These are phyloP conservation scores for Otus scops DNA, from an alignment of 2,797 vertebrate genomes.

Conservation along the genomic window DNA sequence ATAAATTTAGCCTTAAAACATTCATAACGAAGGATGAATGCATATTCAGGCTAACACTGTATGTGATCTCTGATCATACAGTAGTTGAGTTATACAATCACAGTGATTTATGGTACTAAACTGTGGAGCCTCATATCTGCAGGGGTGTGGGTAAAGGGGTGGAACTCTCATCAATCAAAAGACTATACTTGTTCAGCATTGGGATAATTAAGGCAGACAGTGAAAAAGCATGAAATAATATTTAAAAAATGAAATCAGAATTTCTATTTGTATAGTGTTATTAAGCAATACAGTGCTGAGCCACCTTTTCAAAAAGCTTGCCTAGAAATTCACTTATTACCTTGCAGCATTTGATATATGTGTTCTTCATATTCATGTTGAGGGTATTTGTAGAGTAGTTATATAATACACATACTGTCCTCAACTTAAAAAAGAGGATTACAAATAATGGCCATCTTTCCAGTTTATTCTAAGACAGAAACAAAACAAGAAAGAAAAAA, in stretches of 20 bases:
- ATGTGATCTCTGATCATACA: constrained; percentile 60
- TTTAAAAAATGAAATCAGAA: constrained; percentile 43
- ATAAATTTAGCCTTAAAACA: constrained; percentile 38
- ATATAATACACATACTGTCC: not conserved
- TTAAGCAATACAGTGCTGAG: constrained; percentile 26
- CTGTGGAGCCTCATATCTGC: constrained; percentile 59
- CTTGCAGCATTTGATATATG: not conserved
- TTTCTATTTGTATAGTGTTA: constrained; percentile 47
- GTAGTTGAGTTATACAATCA: constrained; percentile 63
- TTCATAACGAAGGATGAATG: constrained; percentile 29
- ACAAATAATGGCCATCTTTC: not conserved
- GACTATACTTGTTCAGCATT: constrained; percentile 53
- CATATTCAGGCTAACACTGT: constrained; percentile 30
- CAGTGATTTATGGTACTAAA: constrained; percentile 70
- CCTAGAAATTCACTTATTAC: constrained; percentile 27
- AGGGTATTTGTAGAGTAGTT: constrained; percentile 3
- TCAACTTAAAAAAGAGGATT: not conserved
- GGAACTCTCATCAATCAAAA: constrained; percentile 68
- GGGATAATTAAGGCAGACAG: constrained; percentile 64
- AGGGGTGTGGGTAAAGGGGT: constrained; percentile 49
- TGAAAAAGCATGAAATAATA: constrained; percentile 56
- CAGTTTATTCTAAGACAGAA: not conserved
- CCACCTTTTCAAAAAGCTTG: constrained; percentile 19
- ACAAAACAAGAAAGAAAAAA: not conserved
- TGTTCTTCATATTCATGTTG: not conserved